Evolutionary conservation across 2,888 invertebrate genomes (phyloP).

Genomic region (Pocota personata): DNA sequence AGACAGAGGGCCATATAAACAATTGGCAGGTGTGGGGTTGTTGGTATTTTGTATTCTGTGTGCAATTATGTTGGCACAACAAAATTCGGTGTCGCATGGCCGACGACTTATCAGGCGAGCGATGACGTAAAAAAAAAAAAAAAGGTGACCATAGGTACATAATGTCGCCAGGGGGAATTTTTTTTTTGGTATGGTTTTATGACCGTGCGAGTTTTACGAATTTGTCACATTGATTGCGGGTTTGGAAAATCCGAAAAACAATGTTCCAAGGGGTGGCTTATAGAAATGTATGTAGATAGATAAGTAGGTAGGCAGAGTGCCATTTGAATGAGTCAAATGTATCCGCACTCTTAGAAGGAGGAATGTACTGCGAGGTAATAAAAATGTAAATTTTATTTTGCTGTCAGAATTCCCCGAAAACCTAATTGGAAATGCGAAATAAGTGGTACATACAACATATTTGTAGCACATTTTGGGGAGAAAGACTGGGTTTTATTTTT

Average conservation of each 20-base stretch:
- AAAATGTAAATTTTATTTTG: conserved; percentile 12
- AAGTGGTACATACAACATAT: not conserved
- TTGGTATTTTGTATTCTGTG: conserved; percentile 7
- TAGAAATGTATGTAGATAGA: not conserved
- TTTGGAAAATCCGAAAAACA: not conserved
- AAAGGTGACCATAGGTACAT: too few species aligned
- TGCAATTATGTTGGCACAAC: conserved; percentile 66
- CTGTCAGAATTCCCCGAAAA: not conserved
- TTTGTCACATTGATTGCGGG: conserved; percentile 22
- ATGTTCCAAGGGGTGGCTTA: not conserved
- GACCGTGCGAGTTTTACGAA: conserved; percentile 30
- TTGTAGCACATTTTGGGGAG: not conserved
- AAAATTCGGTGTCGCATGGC: conserved; percentile 47
- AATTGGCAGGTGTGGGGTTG: conserved; percentile 43
- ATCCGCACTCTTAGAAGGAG: not conserved
- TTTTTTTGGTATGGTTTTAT: conserved; percentile 17
- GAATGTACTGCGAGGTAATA: not conserved
- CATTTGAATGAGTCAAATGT: not conserved
- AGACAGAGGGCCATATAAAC: not conserved
- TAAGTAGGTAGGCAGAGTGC: too few species aligned
- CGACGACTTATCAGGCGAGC: conserved; percentile 20
- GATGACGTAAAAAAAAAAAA: conserved; percentile 56
- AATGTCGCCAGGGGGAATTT: not conserved
- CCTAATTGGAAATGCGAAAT: not conserved
- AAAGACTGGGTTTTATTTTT: not conserved